Evolutionary conservation across 2,888 invertebrate species (phyloP), one percentile per base, ranked within the genome.

Genomic region (Rhimphoctona megacephalus): DNA sequence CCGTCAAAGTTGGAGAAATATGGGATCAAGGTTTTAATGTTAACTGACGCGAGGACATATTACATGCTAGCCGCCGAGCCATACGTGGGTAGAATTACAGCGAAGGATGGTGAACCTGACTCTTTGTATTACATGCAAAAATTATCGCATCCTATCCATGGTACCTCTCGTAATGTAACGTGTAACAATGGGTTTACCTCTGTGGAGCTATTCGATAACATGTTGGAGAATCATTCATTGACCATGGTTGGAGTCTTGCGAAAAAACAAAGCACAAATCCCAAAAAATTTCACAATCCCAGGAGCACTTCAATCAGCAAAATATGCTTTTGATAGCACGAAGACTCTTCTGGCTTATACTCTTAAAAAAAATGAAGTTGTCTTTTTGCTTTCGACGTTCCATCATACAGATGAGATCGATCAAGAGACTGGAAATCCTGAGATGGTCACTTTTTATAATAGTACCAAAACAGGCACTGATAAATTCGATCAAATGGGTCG

Each of bases 341-440:
- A 67, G 4, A 39, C 39, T 39, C 67, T 67, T 11, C 5, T 67
- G 1, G 19, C 67, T 22, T 67, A 67, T 11, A n/a, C 36, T n/a
- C 39, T 36, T 17, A 17, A 39, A 85, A 88, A 87, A 30, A 61
- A 70, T 36, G 52, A 81, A 33, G 64, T 54, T 39, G 39, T 73
- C 14, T 3, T 22, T 1, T n/a, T 19, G n/a, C 22, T 36, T 2
- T 52, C 73, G 25, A 30, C 52, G 36, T 73, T n/a, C 36, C 61
- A 54, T 46, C 57, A 43, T 14, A 43, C 19, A 1, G 17, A 30
- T 17, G 39, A 43, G 30, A 61, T 43, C 39, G 61, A 76, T 22
- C 1, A 46, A 61, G 43, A 76, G 30, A 76, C 61, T 7, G 61
- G 61, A 43, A 46, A 64, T 9, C 67, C 67, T 1, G 67, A 39